Evolutionary conservation across 2,888 invertebrate species (phyloP).

Genomic region (Eubasilissa splendida): DNA sequence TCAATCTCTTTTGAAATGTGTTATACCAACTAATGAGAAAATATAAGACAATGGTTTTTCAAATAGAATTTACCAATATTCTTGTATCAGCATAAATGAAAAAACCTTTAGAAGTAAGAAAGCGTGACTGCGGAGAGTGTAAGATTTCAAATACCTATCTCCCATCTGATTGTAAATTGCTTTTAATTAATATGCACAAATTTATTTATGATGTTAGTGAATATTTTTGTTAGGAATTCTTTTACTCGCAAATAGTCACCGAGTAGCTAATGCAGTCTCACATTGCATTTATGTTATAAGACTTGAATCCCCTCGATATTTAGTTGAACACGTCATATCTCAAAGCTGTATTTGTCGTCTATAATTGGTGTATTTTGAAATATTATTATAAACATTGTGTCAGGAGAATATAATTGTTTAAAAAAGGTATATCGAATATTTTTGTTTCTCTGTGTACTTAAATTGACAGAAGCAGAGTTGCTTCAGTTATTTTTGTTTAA

Average conservation of each 20-base stretch:
- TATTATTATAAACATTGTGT: not conserved
- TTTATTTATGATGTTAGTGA: constrained; percentile 35
- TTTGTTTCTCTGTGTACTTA: constrained; percentile 43
- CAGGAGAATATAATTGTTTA: constrained; percentile 6
- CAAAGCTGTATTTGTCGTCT: constrained; percentile 13
- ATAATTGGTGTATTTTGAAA: constrained; percentile 22
- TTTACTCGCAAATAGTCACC: constrained; percentile 29
- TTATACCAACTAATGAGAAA: not conserved
- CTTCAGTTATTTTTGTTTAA: constrained; percentile 44
- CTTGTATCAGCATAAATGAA: constrained; percentile 19
- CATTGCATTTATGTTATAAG: constrained; percentile 28
- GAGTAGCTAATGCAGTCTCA: constrained; percentile 22
- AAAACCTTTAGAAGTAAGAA: constrained; percentile 17
- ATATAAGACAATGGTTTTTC: constrained; percentile 9
- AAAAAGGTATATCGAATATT: constrained; percentile 7
- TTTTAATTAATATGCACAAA: constrained; percentile 37
- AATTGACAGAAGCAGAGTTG: constrained; percentile 15
- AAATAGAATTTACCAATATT: constrained; percentile 15
- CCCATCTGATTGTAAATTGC: constrained; percentile 23
- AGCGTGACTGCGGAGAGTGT: constrained; percentile 17
- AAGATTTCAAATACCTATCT: constrained; percentile 19
- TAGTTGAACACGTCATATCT: constrained; percentile 2
- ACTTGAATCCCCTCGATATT: constrained; percentile 12
- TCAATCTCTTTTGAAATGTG: not conserved
- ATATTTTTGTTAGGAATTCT: constrained; percentile 17